Percentiles rank a stretch among this genome's conserved stretches.
Conservation (phyloP, 2,888 invertebrate species). For the Pollenia griseotomentosa region DNA sequence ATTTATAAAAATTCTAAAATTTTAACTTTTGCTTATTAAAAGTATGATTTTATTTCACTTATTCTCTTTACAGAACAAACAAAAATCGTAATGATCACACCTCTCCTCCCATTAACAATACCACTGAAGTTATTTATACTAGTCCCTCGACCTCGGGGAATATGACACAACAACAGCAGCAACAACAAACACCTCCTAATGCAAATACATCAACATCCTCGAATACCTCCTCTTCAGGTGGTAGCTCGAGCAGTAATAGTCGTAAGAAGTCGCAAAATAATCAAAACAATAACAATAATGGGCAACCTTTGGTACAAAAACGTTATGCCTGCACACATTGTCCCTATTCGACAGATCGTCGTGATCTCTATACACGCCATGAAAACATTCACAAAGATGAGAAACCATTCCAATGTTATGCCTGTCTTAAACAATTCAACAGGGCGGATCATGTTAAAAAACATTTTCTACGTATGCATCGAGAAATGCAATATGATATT, state of each 20-base stretch:
- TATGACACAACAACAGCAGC: slow-evolving; percentile 75
- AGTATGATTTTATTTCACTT: neutral
- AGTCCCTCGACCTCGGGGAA: slow-evolving; percentile 81
- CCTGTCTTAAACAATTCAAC: slow-evolving; percentile 96
- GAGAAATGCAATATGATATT: slow-evolving; percentile 94
- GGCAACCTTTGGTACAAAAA: slow-evolving; percentile 85
- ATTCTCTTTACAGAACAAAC: slow-evolving; percentile 75
- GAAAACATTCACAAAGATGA: slow-evolving; percentile 97
- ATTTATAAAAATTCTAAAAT: neutral
- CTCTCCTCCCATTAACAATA: slow-evolving; percentile 60
- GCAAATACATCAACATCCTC: slow-evolving; percentile 75
- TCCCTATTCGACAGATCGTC: slow-evolving; percentile 95
- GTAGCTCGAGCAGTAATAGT: slow-evolving; percentile 75
- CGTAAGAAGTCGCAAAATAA: slow-evolving; percentile 78
- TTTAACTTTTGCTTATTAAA: neutral
- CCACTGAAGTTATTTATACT: slow-evolving; percentile 80
- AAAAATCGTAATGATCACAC: slow-evolving; percentile 82
- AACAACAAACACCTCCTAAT: slow-evolving; percentile 79
- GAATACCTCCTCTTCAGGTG: slow-evolving; percentile 75
- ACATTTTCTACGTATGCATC: slow-evolving; percentile 95
- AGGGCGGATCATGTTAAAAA: slow-evolving; percentile 97
- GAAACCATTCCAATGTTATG: slow-evolving; percentile 96
- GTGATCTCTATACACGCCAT: slow-evolving; percentile 95
- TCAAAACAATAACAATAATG: slow-evolving; percentile 76
- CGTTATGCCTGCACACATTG: slow-evolving; percentile 94